These are phyloP conservation scores for Crotalus adamanteus DNA, from an alignment of 2,797 vertebrate genomes.

Conservation along the genomic window DNA sequence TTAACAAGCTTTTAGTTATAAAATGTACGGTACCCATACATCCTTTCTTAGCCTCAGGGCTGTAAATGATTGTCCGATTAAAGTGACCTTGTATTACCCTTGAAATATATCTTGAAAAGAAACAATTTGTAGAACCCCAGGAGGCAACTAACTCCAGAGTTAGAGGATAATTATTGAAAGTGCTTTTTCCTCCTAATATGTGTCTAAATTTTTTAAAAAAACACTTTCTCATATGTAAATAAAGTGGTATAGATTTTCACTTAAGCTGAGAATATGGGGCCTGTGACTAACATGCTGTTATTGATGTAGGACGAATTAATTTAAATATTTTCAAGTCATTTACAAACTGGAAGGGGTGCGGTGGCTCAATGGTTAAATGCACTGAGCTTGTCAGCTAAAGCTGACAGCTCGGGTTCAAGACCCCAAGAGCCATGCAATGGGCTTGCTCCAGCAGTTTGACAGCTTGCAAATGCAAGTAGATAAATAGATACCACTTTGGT, in stretches of 20 bases:
- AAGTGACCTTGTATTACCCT: neutral
- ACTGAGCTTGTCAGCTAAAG: neutral
- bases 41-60: neutral
- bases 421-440: neutral
- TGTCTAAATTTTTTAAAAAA: neutral
- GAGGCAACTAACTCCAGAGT: neutral
- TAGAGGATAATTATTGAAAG: neutral
- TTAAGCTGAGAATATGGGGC: neutral
- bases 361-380: neutral
- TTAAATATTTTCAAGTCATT: conserved; percentile 5
- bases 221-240: conserved; percentile 8
- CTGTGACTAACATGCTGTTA: neutral
- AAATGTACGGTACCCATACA: neutral
- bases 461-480: neutral
- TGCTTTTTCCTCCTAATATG: neutral
- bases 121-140: neutral
- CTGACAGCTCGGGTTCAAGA: neutral
- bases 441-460: neutral
- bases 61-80: neutral
- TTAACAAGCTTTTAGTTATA: neutral
- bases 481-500: neutral
- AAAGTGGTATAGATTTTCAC: neutral
- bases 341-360: neutral
- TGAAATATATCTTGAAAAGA: neutral
- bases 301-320: neutral